Evolutionary conservation across 2,113 vertebrate genomes (phyloP).

Genomic region (Cavia porcellus): DNA sequence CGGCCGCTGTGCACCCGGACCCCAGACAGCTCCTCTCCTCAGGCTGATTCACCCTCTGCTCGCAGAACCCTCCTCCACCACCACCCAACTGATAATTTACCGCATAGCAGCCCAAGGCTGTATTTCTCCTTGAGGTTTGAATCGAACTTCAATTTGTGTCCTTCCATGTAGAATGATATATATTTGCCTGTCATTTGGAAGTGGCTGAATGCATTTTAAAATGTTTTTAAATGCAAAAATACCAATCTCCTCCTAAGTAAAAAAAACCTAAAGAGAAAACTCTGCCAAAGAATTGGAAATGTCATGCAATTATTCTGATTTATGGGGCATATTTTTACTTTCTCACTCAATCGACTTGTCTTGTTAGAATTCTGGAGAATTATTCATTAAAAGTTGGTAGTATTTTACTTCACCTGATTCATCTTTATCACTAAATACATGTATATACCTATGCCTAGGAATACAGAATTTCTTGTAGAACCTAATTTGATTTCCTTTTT

Average conservation of each 20-base stretch:
- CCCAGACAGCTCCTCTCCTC: conserved; percentile 11
- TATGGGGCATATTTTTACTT: neutral
- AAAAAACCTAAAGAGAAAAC: neutral
- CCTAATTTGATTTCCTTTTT: neutral
- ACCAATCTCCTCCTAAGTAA: neutral
- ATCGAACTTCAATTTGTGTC: conserved; percentile 74
- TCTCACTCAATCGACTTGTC: too few relatives aligned
- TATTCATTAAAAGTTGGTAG: neutral
- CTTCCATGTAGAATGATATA: conserved; percentile 69
- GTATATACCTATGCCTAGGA: neutral
- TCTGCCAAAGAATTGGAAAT: neutral
- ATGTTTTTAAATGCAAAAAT: conserved; percentile 72
- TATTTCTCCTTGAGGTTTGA: conserved; percentile 73
- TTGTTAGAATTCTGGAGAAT: neutral
- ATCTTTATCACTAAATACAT: neutral
- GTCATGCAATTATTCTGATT: conserved; percentile 30
- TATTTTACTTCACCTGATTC: neutral
- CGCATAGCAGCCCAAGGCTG: conserved; percentile 61
- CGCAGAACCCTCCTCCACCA: conserved; percentile 65
- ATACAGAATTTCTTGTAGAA: neutral
- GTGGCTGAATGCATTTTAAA: conserved; percentile 67
- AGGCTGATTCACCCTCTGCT: conserved; percentile 68
- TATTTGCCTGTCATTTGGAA: conserved; percentile 13
- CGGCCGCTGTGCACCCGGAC: too few relatives aligned
- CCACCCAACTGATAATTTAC: conserved; percentile 71